Evolutionary conservation across 2,888 invertebrate genomes (phyloP).

Genomic region (Kryphioiulus occultus): DNA sequence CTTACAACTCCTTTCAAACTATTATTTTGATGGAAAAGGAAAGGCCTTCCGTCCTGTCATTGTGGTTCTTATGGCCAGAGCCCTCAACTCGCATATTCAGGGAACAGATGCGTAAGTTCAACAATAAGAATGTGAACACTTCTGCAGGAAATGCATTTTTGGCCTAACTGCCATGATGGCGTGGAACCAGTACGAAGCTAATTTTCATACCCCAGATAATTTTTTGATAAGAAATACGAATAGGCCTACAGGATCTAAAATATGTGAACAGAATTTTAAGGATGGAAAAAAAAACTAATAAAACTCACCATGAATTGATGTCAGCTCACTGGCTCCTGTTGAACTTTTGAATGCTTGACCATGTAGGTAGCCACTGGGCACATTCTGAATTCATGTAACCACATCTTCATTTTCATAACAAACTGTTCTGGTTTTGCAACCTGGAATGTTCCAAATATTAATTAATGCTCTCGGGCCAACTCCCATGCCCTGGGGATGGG

Average conservation of each 20-base stretch:
- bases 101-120: constrained; percentile 49
- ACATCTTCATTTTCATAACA: not conserved
- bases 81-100: constrained; percentile 87
- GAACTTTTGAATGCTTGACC: constrained; percentile 5
- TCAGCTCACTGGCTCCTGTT: not conserved
- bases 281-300: not conserved
- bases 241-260: not conserved
- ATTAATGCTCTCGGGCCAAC: not conserved
- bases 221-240: not conserved
- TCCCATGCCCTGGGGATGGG: too few relatives aligned
- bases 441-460: not conserved
- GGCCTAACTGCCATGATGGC: too few relatives aligned
- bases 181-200: not conserved
- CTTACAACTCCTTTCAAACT: constrained; percentile 89
- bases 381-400: not conserved
- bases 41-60: constrained; percentile 97
- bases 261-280: not conserved
- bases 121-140: not conserved
- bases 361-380: not conserved
- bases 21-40: constrained; percentile 98
- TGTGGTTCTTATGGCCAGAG: constrained; percentile 90
- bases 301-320: not conserved
- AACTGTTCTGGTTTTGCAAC: not conserved
- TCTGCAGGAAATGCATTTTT: too few relatives aligned
- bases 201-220: not conserved